phyloP scores from a whole-genome alignment of 2,797 vertebrate genomes.

The Acrossocheilus fasciatus region DNA sequence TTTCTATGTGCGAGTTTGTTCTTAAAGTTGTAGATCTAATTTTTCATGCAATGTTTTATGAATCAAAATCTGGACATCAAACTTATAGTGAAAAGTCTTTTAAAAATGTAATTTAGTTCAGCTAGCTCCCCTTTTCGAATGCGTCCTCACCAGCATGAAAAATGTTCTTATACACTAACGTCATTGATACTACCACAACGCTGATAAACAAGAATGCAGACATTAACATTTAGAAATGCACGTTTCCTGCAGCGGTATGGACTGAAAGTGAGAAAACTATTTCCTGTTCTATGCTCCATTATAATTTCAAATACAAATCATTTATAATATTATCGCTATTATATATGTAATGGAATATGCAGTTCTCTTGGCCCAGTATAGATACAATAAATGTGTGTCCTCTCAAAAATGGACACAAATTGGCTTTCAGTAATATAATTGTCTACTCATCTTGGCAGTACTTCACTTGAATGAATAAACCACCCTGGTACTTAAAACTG shows the following conservation, averaged over 20 bases:
- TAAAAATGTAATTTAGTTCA: background rate
- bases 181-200: background rate
- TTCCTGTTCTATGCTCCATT: constrained; percentile 12
- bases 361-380: constrained; percentile 33
- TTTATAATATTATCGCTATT: constrained; percentile 3
- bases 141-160: background rate
- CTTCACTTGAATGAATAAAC: constrained; percentile 35
- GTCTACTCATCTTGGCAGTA: constrained; percentile 49
- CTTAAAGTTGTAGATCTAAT: background rate
- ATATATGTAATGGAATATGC: constrained; percentile 12
- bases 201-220: constrained; percentile 30
- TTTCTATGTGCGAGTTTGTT: constrained; percentile 16
- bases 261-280: constrained; percentile 5
- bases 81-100: background rate
- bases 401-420: constrained; percentile 44
- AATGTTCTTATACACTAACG: background rate
- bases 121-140: background rate
- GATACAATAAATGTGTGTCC: constrained; percentile 21
- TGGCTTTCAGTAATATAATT: constrained; percentile 18
- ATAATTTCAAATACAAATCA: constrained; percentile 42
- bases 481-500: constrained; percentile 42
- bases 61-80: background rate
- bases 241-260: background rate
- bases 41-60: constrained; percentile 12
- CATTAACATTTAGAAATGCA: background rate